Evolutionary conservation across 2,888 invertebrate species (phyloP), one percentile per base, ranked within the genome.

Genomic region (Panopea generosa): DNA sequence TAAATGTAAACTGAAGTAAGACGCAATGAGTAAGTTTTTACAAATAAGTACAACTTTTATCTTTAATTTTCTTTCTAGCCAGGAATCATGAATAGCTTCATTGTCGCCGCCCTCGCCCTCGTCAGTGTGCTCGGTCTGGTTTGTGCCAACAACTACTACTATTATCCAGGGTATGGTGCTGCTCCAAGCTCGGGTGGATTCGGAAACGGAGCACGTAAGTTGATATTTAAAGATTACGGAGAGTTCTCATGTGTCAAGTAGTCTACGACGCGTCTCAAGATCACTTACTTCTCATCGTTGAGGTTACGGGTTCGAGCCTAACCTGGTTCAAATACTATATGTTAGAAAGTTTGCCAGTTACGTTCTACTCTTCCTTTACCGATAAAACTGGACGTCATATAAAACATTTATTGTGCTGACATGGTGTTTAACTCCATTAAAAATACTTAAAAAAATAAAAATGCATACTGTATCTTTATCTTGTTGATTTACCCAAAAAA

Each of bases 71-170:
- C 60, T n/a, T n/a, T n/a, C n/a, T n/a, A n/a, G n/a, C n/a, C n/a
- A n/a, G n/a, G n/a, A n/a, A 66, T 16, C 43, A 66, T 66, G 66
- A 66, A 66, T 24, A 43, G 49, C 49, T 29, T 66, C 56, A n/a
- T 40, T 29, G 66, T 66, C 49, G 45, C 33, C 49, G 66, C 66
- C n/a, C 49, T 66, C 49, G 66, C 66, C 40, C 49, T 66, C 7
- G 38, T 24, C 38, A 57, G 66, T 33, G 66, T 66, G 29, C 45
- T 66, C 49, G 66, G 66, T 47, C 66, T 66, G 24, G 66, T 57
- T n/a, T 38, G 56, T 11, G 56, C 66, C 26, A 9, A n/a, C n/a
- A n/a, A n/a, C n/a, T n/a, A n/a, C n/a, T n/a, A n/a, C n/a, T n/a
- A n/a, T n/a, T 49, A 0, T 47, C 16, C 22, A 50, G 29, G 16